Conservation (phyloP, 2,888 invertebrate genomes). For the Epinotia demarniana region DNA sequence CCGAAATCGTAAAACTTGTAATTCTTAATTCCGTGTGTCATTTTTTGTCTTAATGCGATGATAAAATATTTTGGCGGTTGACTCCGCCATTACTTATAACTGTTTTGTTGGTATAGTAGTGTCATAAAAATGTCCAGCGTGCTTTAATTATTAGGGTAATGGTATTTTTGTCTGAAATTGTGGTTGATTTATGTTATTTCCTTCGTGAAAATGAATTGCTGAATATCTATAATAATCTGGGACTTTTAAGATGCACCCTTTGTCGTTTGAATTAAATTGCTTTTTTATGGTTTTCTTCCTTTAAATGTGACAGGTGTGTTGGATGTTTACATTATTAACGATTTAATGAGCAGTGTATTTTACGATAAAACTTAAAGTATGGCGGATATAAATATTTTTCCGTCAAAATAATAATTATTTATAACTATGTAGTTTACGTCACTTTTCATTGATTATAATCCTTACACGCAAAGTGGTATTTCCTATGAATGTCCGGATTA, state of each 20-base stretch:
- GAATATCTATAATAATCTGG: slow-evolving; percentile 35
- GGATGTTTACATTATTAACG: slow-evolving; percentile 21
- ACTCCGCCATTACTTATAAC: slow-evolving; percentile 40
- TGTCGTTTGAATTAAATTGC: slow-evolving; percentile 28
- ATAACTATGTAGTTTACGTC: not conserved
- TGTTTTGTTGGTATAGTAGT: slow-evolving; percentile 39
- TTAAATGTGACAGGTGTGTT: slow-evolving; percentile 27
- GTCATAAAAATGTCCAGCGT: slow-evolving; percentile 39
- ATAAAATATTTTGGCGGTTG: slow-evolving; percentile 44
- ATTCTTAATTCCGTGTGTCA: slow-evolving; percentile 52
- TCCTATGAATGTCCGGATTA: not conserved
- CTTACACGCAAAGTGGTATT: not conserved
- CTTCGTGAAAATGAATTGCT: slow-evolving; percentile 30
- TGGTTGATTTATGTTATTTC: slow-evolving; percentile 41
- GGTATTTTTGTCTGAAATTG: slow-evolving; percentile 43
- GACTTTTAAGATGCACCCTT: slow-evolving; percentile 26
- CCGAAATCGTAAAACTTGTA: slow-evolving; percentile 64
- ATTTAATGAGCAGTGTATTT: not conserved
- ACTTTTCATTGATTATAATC: not conserved
- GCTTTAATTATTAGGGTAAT: slow-evolving; percentile 40
- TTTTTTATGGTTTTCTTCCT: slow-evolving; percentile 29
- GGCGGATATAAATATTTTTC: not conserved
- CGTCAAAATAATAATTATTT: not conserved
- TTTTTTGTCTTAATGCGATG: slow-evolving; percentile 41
- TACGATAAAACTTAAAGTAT: not conserved